These are phyloP conservation scores for Hemitrygon akajei DNA, from an alignment of 2,797 vertebrate species.

Conservation along the genomic window DNA sequence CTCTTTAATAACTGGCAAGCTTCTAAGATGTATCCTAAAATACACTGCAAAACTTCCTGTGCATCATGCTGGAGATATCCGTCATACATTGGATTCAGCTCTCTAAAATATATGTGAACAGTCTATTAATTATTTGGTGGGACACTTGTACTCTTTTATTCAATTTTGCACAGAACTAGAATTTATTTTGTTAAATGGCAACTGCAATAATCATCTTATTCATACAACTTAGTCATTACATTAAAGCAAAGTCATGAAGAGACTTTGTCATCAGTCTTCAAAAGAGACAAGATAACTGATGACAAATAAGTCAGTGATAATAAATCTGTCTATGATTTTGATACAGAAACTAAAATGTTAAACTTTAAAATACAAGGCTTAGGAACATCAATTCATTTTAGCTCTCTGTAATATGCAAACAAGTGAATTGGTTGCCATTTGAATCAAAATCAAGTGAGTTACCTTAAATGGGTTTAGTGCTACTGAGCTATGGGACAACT, in stretches of 20 bases:
- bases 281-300: background rate
- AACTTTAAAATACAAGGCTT: background rate
- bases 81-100: constrained; percentile 97
- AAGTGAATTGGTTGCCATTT: too few species aligned
- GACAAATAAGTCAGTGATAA: background rate
- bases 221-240: background rate
- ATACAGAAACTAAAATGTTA: background rate
- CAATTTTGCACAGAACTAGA: background rate
- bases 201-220: background rate
- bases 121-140: background rate
- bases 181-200: background rate
- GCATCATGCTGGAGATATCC: constrained; percentile 95
- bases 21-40: constrained; percentile 87
- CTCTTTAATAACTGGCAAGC: constrained; percentile 83
- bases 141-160: background rate
- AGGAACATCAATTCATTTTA: too few species aligned
- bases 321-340: too few species aligned
- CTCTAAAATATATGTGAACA: constrained; percentile 55
- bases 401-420: too few species aligned
- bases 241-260: background rate
- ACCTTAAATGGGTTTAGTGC: background rate
- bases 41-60: constrained; percentile 93
- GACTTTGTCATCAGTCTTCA: background rate
- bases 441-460: background rate
- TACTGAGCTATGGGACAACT: background rate